phyloP scores from a whole-genome alignment of 2,113 vertebrate species.

The Indicator maculatus region DNA sequence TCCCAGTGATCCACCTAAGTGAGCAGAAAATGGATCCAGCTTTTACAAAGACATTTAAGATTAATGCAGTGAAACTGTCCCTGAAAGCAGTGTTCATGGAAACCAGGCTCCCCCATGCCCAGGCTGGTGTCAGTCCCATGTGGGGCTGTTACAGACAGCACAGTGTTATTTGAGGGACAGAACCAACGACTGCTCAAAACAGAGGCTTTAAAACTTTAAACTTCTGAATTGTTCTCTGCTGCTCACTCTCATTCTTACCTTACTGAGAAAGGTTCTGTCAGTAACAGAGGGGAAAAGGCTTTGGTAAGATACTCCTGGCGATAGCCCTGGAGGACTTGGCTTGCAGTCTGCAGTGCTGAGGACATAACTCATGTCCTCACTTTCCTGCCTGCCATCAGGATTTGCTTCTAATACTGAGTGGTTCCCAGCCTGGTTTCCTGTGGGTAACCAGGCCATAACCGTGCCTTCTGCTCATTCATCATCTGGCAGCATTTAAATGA shows the following conservation, averaged over 20 bases:
- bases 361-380: not conserved
- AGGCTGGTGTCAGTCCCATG: not conserved
- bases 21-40: not conserved
- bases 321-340: rapidly evolving
- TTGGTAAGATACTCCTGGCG: rapidly evolving
- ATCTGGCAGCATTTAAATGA: not conserved
- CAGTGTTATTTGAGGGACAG: not conserved
- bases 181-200: not conserved
- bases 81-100: not conserved
- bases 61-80: not conserved
- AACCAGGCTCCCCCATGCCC: not conserved
- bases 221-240: not conserved
- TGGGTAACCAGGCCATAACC: not conserved
- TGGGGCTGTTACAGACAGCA: not conserved
- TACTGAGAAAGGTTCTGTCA: not conserved
- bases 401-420: not conserved
- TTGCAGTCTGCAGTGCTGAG: not conserved
- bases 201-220: not conserved
- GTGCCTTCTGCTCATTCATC: not conserved
- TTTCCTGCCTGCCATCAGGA: rapidly evolving
- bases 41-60: not conserved
- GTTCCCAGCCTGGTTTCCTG: not conserved
- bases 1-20: not conserved
- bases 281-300: not conserved
- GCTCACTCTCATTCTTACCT: not conserved